Base-by-base conservation (phyloP, 2,113 vertebrate genomes). In the Alethe diademata region DNA sequence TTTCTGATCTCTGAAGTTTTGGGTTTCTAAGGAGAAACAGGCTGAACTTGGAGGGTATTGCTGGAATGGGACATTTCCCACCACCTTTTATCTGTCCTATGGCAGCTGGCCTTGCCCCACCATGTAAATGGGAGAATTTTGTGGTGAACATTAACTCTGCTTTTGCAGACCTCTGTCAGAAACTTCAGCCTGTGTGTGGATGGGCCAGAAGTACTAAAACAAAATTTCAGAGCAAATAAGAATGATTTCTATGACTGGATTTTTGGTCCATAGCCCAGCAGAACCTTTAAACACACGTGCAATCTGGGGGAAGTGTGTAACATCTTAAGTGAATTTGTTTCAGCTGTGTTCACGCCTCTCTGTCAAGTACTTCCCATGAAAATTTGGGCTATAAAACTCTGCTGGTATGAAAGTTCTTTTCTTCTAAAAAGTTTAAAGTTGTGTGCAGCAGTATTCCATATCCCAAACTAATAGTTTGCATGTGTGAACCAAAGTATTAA, bases 241-340 rank as follows among this genome's bases (percentile, higher is more conserved):
- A 82, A 78, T 38, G 71, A 14, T 71, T 92, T 61, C 81, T 62
- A 6, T 31, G 62, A 16, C 50, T 70, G 12, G 1, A 54, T 29
- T 91, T 62, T 93, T 70, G 50, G 81, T 75, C 23, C 12, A 0
- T 4, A 64, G 71, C 74, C 85, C 56, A 82, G 71, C 56, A 95
- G 78, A 90, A 47, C 90, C 40, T 81, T 81, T 51, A 29, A 85
- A 82, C 85, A 90, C 29, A 42, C n/a, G 71, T 95, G 78, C 78
- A 72, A 11, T 50, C 65, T 36, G 75, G 60, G 75, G 66, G 78
- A 54, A 84, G 81, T 66, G 66, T 54, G 78, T 31, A 79, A 82
- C 66, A 56, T 91, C 78, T 79, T 57, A 72, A 82, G 71, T 73
- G 78, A 90, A 95, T 96, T 91, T 94, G 69, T 89, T 95, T 97